Conservation (phyloP, 2,113 vertebrate genomes). For the Thomomys bottae region DNA sequence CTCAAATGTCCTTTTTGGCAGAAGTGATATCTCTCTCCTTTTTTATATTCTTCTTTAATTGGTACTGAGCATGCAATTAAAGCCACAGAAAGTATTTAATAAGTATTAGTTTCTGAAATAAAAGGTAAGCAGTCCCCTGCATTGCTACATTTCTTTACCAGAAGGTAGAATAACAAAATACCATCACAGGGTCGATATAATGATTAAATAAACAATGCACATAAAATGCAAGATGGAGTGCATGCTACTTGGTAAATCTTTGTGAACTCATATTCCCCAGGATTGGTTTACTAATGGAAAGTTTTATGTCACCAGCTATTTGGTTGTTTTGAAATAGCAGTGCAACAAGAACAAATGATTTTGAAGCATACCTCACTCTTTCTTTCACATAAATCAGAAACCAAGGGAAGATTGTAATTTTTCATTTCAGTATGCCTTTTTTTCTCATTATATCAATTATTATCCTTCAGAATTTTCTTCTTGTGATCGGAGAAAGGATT, state of each 20-base stretch:
- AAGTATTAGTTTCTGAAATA: constrained; percentile 53
- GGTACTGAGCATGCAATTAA: constrained; percentile 53
- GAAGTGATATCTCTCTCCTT: background rate
- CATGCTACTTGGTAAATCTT: background rate
- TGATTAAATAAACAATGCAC: constrained; percentile 12
- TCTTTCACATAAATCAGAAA: constrained; percentile 10
- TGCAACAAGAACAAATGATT: constrained; percentile 17
- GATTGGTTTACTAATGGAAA: constrained; percentile 12
- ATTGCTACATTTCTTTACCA: constrained; percentile 23
- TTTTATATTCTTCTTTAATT: constrained; percentile 35
- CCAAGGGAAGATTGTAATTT: background rate
- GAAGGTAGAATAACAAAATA: constrained; percentile 48
- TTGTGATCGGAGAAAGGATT: constrained; percentile 20
- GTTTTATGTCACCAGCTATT: background rate
- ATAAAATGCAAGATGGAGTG: background rate
- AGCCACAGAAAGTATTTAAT: constrained; percentile 47
- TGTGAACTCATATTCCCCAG: constrained; percentile 1
- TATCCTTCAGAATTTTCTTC: background rate
- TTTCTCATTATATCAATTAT: constrained; percentile 14
- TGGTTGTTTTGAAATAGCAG: constrained; percentile 26
- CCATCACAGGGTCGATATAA: background rate
- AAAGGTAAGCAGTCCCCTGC: background rate
- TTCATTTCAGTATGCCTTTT: constrained; percentile 41
- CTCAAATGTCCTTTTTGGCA: constrained; percentile 36
- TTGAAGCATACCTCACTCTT: background rate